phyloP scores from a whole-genome alignment of 2,888 invertebrate genomes.

The Metacarcinus magister region DNA sequence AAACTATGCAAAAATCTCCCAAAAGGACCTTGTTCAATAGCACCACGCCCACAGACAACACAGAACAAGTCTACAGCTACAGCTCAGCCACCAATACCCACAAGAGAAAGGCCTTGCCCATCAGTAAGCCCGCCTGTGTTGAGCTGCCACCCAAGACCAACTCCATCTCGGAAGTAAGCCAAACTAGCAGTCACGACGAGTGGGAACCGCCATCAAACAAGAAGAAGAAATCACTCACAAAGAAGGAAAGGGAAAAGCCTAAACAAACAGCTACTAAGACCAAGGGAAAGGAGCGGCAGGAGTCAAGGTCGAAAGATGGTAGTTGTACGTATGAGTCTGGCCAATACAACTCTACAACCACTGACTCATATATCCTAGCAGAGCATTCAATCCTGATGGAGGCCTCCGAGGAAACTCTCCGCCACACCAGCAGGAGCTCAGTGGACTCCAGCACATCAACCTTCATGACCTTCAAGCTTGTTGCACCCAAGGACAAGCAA shows the following conservation, averaged over 20 bases:
- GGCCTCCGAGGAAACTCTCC: conserved; percentile 1
- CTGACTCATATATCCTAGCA: background rate
- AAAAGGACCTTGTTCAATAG: background rate
- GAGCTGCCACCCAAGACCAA: background rate
- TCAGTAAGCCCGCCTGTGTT: background rate
- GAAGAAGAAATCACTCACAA: background rate
- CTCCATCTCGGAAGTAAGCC: background rate
- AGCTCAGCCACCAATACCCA: background rate
- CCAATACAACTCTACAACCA: background rate
- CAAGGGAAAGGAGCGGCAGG: background rate
- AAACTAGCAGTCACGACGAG: background rate
- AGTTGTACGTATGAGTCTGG: background rate
- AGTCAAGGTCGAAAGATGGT: background rate
- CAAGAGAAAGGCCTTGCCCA: background rate
- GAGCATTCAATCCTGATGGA: background rate
- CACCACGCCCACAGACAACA: background rate
- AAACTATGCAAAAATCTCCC: background rate
- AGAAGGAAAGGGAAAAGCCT: background rate
- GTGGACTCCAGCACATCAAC: conserved; percentile 43
- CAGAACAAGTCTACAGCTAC: background rate
- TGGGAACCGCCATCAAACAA: background rate
- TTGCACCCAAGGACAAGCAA: conserved; percentile 33
- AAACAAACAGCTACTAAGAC: background rate
- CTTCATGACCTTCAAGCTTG: conserved; percentile 36
- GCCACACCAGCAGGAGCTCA: conserved; percentile 62